Evolutionary conservation across 2,888 invertebrate species (phyloP).

Genomic region (Epinotia brunnichana): DNA sequence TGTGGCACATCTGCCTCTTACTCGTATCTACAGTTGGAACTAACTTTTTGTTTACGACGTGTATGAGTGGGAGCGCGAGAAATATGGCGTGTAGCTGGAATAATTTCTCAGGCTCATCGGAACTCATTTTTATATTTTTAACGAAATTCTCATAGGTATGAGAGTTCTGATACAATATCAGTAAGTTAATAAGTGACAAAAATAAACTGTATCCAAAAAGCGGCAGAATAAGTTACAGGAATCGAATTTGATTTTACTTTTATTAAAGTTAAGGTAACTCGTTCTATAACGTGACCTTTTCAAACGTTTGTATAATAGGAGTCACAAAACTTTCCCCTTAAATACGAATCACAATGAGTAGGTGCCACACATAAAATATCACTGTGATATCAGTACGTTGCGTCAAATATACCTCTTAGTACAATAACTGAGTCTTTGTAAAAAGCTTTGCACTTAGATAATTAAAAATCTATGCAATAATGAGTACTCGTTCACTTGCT

Average conservation of each 20-base stretch:
- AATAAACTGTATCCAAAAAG: no score
- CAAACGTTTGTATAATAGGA: no score
- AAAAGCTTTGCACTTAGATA: not conserved
- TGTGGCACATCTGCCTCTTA: not conserved
- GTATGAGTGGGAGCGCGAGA: conserved; percentile 14
- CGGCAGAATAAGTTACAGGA: no score
- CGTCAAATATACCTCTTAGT: no score
- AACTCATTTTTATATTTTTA: conserved; percentile 17
- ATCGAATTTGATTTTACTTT: no score
- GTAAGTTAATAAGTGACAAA: no score
- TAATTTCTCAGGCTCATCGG: conserved; percentile 19
- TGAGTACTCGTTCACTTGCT: not conserved
- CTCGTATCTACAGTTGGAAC: conserved; percentile 9
- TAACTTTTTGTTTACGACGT: conserved; percentile 24
- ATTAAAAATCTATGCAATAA: not conserved
- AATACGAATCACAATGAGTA: no score
- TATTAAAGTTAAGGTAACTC: no score
- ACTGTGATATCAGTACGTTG: no score
- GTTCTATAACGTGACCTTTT: no score
- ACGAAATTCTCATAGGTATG: not conserved
- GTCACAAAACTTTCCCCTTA: no score
- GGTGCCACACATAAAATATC: no score
- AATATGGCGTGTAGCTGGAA: conserved; percentile 15
- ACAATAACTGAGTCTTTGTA: not conserved
- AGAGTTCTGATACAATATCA: not conserved